phyloP scores from a whole-genome alignment of 2,888 invertebrate genomes.

The Mactromeris polynyma region DNA sequence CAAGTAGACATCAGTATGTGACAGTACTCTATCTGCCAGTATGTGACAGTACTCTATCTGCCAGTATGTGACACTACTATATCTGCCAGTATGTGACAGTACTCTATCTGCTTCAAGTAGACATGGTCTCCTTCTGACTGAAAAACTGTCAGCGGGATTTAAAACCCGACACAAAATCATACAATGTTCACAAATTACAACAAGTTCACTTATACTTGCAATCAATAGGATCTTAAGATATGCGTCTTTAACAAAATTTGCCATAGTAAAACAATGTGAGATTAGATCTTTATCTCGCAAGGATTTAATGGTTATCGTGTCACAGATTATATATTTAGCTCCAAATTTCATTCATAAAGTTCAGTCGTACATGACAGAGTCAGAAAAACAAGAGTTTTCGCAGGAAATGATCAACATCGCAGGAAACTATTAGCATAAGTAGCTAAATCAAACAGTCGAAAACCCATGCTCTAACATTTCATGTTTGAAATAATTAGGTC shows the following conservation, averaged over 20 bases:
- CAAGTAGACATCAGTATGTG: too few relatives aligned
- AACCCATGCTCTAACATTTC: not conserved
- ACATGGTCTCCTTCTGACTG: too few relatives aligned
- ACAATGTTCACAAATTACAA: too few relatives aligned
- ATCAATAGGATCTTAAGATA: not conserved
- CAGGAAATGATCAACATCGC: conserved; percentile 8
- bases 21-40: too few relatives aligned
- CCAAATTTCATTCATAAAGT: conserved; percentile 3
- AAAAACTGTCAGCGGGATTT: too few relatives aligned
- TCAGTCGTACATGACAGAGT: not conserved
- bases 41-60: too few relatives aligned
- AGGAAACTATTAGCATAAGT: conserved; percentile 43
- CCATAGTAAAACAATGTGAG: not conserved
- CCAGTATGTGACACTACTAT: too few relatives aligned
- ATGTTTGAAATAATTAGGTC: conserved; percentile 3
- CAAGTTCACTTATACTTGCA: not conserved
- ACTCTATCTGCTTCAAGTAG: too few relatives aligned
- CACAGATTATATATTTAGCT: conserved; percentile 7
- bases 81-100: too few relatives aligned
- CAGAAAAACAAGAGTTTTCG: not conserved
- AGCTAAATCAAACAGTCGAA: conserved; percentile 6
- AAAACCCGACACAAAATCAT: too few relatives aligned
- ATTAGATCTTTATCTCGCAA: not conserved
- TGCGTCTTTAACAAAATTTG: not conserved
- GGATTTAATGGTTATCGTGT: not conserved